Conservation (phyloP, 2,113 vertebrate species). For the Pluvialis apricaria region DNA sequence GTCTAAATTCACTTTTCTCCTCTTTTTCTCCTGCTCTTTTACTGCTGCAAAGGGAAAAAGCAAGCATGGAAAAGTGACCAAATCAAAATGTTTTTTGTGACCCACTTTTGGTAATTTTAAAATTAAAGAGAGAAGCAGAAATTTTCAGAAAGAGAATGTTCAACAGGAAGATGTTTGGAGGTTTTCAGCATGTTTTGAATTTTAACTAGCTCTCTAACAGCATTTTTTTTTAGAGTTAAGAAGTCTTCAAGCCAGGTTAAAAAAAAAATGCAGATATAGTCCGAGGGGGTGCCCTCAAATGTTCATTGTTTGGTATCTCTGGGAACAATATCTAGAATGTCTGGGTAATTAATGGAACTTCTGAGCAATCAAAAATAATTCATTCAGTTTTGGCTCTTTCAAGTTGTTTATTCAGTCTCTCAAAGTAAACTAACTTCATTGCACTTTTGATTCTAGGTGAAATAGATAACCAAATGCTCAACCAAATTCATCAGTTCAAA, state of each 20-base stretch:
- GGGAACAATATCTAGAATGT: not conserved
- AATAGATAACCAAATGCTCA: not conserved
- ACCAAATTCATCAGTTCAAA: fast-evolving
- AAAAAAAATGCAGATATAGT: not conserved
- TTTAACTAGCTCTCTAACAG: not conserved
- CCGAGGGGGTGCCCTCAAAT: not conserved
- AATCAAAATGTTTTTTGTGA: not conserved
- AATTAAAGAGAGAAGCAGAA: not conserved
- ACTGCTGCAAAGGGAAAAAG: not conserved
- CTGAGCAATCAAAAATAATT: not conserved
- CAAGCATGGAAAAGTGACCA: not conserved
- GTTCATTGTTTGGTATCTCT: not conserved
- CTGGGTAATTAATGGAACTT: not conserved
- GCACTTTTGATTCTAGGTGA: not conserved
- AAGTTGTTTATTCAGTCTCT: not conserved
- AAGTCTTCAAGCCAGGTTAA: not conserved
- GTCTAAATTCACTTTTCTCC: not conserved
- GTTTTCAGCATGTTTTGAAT: not conserved
- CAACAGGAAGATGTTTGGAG: not conserved
- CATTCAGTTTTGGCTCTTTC: not conserved
- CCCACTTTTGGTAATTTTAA: not conserved
- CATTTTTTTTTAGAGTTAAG: not conserved
- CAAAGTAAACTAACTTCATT: not conserved
- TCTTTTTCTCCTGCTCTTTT: not conserved
- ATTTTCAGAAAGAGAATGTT: not conserved